Evolutionary conservation across 2,888 invertebrate genomes (phyloP).

Genomic region (Vandiemenella viatica): DNA sequence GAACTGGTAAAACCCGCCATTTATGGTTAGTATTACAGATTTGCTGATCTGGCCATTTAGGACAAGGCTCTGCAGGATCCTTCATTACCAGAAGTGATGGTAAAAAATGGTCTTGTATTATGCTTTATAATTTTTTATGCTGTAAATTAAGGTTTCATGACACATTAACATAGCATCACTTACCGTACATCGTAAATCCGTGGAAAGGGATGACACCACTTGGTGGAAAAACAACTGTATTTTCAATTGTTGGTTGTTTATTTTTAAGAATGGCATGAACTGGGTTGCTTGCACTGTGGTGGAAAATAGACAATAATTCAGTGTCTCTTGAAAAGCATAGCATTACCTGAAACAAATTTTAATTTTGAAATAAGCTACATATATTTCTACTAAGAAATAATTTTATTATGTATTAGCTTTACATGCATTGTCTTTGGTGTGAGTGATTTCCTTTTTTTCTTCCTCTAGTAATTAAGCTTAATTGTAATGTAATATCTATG

Average conservation of each 20-base stretch:
- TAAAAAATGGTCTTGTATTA: too few relatives aligned
- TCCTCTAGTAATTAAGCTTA: too few relatives aligned
- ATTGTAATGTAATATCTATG: too few relatives aligned
- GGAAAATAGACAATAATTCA: conserved; percentile 57
- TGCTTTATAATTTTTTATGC: not conserved
- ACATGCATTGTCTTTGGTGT: too few relatives aligned
- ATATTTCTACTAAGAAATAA: too few relatives aligned
- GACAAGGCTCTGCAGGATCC: too few relatives aligned
- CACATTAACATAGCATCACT: conserved; percentile 20
- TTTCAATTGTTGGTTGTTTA: conserved; percentile 48
- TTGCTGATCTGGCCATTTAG: too few relatives aligned
- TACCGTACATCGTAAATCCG: conserved; percentile 95
- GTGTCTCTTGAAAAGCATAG: conserved; percentile 83
- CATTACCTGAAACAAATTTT: conserved; percentile 42
- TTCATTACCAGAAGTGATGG: too few relatives aligned
- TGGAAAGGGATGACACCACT: conserved; percentile 93
- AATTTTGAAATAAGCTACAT: not conserved
- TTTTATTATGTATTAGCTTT: too few relatives aligned
- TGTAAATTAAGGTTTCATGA: not conserved
- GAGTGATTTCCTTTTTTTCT: too few relatives aligned
- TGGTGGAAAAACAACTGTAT: conserved; percentile 71
- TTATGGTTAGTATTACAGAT: too few relatives aligned
- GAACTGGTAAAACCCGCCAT: too few relatives aligned
- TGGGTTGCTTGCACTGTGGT: conserved; percentile 37
- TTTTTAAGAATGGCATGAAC: conserved; percentile 62